A percentile compares a stretch with the other conserved stretches of the same genome.
Evolutionary conservation across 2,797 vertebrate genomes (phyloP).

Genomic region (Tolypeutes matacus): DNA sequence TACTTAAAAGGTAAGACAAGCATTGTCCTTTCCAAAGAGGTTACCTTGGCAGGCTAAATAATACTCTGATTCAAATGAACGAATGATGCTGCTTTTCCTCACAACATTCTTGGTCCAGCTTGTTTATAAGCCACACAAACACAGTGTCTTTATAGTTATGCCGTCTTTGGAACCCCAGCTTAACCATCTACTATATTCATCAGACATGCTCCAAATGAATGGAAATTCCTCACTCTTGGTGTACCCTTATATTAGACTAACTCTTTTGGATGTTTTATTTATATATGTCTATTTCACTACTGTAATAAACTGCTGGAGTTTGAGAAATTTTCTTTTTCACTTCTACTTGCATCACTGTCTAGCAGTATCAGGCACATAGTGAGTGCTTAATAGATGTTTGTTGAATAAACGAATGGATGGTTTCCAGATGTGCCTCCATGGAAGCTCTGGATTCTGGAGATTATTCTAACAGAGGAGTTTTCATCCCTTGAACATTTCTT

Average conservation of each 20-base stretch:
- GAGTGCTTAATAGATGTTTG: not conserved
- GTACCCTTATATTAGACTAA: not conserved
- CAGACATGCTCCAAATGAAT: not conserved
- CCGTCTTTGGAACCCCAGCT: constrained; percentile 10
- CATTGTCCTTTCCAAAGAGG: not conserved
- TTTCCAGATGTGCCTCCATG: not conserved
- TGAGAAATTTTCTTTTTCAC: not conserved
- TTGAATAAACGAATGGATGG: too few species aligned
- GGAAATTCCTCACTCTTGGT: not conserved
- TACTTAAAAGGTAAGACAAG: not conserved
- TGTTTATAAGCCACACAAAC: not conserved
- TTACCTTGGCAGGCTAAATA: not conserved
- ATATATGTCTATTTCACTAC: not conserved
- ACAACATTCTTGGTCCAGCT: not conserved
- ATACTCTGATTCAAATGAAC: not conserved
- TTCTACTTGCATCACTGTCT: not conserved
- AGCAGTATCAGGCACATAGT: not conserved
- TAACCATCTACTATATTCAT: not conserved
- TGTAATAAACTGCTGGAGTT: not conserved
- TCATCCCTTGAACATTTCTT: constrained; percentile 13
- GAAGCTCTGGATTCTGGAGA: not conserved
- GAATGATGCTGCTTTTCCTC: not conserved
- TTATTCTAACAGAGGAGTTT: not conserved
- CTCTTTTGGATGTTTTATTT: not conserved
- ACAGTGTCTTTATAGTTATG: not conserved